phyloP scores from a whole-genome alignment of 1,140 invertebrate species.

The Ceratitis capitata region DNA sequence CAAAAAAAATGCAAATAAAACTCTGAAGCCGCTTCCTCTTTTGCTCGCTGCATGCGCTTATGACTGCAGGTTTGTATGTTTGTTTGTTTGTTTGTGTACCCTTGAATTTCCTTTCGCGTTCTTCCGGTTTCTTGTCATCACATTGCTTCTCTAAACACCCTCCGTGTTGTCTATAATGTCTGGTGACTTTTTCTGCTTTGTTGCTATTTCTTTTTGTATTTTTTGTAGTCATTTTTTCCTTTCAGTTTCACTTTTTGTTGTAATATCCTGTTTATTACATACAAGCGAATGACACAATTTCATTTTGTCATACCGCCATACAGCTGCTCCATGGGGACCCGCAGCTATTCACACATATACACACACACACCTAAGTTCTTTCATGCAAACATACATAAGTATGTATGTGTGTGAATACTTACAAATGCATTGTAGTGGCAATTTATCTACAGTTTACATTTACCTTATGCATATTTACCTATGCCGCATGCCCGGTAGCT shows the following conservation, averaged over 20 bases:
- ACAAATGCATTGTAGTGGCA: neutral
- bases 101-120: constrained; percentile 1
- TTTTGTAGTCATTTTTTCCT: no score
- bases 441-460: neutral
- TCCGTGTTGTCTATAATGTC: neutral
- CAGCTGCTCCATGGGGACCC: neutral
- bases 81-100: neutral
- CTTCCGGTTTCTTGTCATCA: constrained; percentile 33
- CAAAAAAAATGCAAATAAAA: neutral
- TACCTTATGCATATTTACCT: neutral
- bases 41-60: neutral
- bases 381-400: no score
- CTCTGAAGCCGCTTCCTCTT: neutral
- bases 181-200: neutral
- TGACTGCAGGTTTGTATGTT: neutral
- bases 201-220: neutral
- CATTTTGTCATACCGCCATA: neutral
- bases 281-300: constrained; percentile 36
- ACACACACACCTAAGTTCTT: no score
- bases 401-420: no score
- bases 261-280: constrained; percentile 17
- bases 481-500: constrained; percentile 10
- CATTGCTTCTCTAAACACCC: neutral
- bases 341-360: neutral
- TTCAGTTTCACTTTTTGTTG: constrained; percentile 27